Conservation (phyloP, 2,888 invertebrate genomes). For the Dolichomitus sp. region DNA sequence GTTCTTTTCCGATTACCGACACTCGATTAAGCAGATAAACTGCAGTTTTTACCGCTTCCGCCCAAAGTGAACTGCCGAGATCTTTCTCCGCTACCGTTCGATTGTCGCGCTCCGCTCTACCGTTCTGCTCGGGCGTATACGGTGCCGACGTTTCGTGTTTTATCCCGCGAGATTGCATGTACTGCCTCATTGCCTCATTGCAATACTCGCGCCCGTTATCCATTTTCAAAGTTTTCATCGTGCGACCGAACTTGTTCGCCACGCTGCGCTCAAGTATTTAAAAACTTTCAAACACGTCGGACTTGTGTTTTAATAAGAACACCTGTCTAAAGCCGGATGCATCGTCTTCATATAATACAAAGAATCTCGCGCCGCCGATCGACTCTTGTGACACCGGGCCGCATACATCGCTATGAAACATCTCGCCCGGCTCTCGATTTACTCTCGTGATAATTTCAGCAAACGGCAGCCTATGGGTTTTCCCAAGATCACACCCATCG, state of each 20-base stretch:
- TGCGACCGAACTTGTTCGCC: conserved; percentile 39
- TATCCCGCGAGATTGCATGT: conserved; percentile 1
- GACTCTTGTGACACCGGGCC: not conserved
- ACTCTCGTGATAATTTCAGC: too few relatives aligned
- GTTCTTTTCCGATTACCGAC: not conserved
- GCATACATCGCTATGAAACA: too few relatives aligned
- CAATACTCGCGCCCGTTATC: conserved; percentile 42
- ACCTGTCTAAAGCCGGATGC: conserved; percentile 53
- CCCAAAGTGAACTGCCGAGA: too few relatives aligned
- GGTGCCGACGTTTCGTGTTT: not conserved
- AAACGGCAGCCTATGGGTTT: too few relatives aligned
- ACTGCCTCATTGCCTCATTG: conserved; percentile 29
- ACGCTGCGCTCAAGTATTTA: conserved; percentile 24
- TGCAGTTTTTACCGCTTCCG: conserved; percentile 29
- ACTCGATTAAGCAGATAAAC: conserved; percentile 18
- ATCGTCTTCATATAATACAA: conserved; percentile 11
- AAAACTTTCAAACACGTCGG: conserved; percentile 30
- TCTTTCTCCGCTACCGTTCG: conserved; percentile 36
- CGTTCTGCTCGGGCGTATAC: conserved; percentile 57
- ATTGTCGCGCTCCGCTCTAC: conserved; percentile 47
- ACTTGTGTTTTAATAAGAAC: conserved; percentile 62
- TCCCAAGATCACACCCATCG: too few relatives aligned
- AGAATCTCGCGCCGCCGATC: not conserved
- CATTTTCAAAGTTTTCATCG: too few relatives aligned
- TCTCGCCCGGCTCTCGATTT: too few relatives aligned